Conservation (phyloP, 2,113 vertebrate species). For the Butorides virescens region DNA sequence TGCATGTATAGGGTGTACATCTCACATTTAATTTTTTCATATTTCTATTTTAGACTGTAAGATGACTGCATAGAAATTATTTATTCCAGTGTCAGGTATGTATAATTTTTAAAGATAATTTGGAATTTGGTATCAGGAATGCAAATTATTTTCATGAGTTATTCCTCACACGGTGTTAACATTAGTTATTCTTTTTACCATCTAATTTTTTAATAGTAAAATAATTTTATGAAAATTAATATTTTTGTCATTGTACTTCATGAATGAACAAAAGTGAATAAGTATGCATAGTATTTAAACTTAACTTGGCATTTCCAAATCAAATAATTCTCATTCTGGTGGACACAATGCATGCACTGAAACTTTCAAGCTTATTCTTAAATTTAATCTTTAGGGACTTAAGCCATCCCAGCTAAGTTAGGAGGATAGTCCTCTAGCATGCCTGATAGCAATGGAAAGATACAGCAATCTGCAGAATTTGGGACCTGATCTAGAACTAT, state of each 20-base stretch:
- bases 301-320: not conserved
- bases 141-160: not conserved
- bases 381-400: not conserved
- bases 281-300: not conserved
- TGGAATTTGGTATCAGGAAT: not conserved
- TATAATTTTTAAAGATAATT: not conserved
- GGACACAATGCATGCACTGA: not conserved
- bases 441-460: not conserved
- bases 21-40: not conserved
- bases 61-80: not conserved
- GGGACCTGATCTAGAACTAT: not conserved
- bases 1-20: not conserved
- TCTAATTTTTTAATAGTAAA: not conserved
- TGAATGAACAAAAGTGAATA: not conserved
- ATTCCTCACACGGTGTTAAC: not conserved
- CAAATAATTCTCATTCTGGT: not conserved
- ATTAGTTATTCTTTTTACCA: not conserved
- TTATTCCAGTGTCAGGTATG: not conserved
- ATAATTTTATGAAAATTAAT: not conserved
- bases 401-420: not conserved
- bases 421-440: not conserved
- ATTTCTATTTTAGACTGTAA: not conserved
- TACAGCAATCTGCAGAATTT: not conserved
- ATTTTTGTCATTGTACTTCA: not conserved
- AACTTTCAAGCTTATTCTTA: not conserved